phyloP scores from a whole-genome alignment of 2,888 invertebrate species.

The Apamea crenata region DNA sequence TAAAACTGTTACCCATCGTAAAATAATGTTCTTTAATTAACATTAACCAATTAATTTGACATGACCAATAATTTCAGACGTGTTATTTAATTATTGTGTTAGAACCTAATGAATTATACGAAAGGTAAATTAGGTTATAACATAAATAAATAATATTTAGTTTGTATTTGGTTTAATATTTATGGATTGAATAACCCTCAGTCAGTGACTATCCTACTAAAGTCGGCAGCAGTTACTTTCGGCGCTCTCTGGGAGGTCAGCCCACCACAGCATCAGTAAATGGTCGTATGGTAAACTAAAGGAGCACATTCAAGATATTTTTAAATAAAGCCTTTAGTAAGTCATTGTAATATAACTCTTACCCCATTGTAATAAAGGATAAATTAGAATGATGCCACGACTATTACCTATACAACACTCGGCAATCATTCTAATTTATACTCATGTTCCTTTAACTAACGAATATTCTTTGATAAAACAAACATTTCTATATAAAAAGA shows the following conservation, averaged over 20 bases:
- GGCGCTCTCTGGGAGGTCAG: neutral
- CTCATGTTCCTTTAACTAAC: neutral
- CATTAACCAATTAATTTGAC: neutral
- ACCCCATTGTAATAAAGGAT: neutral
- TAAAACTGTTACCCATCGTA: conserved; percentile 13
- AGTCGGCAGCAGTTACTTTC: neutral
- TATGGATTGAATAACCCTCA: neutral
- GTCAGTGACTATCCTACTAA: neutral
- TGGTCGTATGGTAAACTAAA: neutral
- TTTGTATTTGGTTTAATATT: too few relatives aligned
- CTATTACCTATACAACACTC: too few relatives aligned
- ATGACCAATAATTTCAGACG: neutral
- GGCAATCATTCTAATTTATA: too few relatives aligned
- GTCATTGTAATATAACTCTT: neutral
- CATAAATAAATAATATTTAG: too few relatives aligned
- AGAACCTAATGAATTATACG: neutral
- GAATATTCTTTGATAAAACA: neutral
- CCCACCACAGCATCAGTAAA: neutral
- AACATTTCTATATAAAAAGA: neutral
- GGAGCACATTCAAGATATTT: neutral
- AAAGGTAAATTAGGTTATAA: too few relatives aligned
- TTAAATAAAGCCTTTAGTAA: neutral
- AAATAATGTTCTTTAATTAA: conserved; percentile 17
- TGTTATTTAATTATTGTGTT: too few relatives aligned
- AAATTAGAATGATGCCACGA: neutral